Conservation (phyloP, 2,797 vertebrate genomes). For the Mus caroli region DNA sequence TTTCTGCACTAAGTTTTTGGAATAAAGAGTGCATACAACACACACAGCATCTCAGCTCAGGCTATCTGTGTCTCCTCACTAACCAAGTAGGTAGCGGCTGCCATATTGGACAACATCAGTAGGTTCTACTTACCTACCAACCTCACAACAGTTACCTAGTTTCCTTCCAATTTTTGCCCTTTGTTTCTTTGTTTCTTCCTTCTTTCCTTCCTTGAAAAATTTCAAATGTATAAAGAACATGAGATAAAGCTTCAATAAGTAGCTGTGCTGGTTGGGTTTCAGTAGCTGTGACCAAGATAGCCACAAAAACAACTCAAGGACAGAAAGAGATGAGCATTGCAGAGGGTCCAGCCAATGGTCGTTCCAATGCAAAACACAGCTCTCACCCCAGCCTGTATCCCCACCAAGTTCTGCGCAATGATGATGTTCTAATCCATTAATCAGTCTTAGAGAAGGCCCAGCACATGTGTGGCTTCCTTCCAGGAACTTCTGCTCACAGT, state of each 20-base stretch:
- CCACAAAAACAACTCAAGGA: no score
- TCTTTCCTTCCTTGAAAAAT: background rate
- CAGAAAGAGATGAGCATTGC: background rate
- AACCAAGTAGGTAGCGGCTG: background rate
- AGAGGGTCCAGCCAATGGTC: background rate
- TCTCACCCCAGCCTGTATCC: background rate
- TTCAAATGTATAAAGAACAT: background rate
- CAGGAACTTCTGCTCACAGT: background rate
- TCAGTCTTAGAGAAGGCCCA: background rate
- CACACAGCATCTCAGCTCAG: background rate
- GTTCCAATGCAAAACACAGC: background rate
- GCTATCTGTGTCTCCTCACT: background rate
- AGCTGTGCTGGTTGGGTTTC: background rate
- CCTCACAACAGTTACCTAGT: background rate
- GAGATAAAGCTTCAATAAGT: background rate
- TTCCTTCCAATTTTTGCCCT: background rate
- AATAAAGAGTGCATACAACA: background rate
- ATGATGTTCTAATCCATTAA: no score
- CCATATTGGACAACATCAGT: background rate
- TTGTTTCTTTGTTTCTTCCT: background rate
- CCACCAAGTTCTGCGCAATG: background rate
- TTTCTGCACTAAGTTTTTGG: constrained; percentile 45
- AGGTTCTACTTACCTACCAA: background rate
- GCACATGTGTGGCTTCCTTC: background rate
- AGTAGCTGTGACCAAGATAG: background rate